These are phyloP conservation scores for Eumerus sabulonum DNA, from an alignment of 2,888 invertebrate species.

Conservation along the genomic window DNA sequence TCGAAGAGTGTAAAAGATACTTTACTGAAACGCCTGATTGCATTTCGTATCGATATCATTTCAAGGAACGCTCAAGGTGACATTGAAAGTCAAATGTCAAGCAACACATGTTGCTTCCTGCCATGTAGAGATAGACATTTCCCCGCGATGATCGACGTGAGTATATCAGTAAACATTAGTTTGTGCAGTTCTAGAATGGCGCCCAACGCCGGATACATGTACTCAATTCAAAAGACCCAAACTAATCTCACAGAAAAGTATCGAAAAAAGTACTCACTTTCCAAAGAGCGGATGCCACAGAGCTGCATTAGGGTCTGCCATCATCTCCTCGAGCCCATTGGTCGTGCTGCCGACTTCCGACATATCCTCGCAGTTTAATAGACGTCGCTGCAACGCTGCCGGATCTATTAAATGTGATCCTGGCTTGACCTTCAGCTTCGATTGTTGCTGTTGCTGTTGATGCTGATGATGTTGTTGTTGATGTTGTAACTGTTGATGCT, in stretches of 20 bases:
- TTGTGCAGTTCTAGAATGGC: not conserved
- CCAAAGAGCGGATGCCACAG: constrained; percentile 93
- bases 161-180: too few relatives aligned
- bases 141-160: not conserved
- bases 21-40: not conserved
- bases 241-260: not conserved
- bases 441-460: constrained; percentile 73
- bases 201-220: not conserved
- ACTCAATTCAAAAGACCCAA: not conserved
- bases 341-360: constrained; percentile 85
- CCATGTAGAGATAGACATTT: not conserved
- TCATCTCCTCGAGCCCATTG: constrained; percentile 81
- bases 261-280: constrained; percentile 83
- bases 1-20: not conserved
- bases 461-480: constrained; percentile 69
- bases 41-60: not conserved
- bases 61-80: too few relatives aligned
- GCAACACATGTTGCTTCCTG: not conserved
- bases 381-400: constrained; percentile 79
- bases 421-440: constrained; percentile 81
- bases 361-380: constrained; percentile 79
- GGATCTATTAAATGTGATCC: constrained; percentile 81
- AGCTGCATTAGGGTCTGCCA: constrained; percentile 83
- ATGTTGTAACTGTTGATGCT: constrained; percentile 69
- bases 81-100: too few relatives aligned